Percentiles rank a stretch among this genome's conserved stretches.
These are phyloP conservation scores for Agonum fuliginosum DNA, from an alignment of 2,888 invertebrate species.

Conservation along the genomic window DNA sequence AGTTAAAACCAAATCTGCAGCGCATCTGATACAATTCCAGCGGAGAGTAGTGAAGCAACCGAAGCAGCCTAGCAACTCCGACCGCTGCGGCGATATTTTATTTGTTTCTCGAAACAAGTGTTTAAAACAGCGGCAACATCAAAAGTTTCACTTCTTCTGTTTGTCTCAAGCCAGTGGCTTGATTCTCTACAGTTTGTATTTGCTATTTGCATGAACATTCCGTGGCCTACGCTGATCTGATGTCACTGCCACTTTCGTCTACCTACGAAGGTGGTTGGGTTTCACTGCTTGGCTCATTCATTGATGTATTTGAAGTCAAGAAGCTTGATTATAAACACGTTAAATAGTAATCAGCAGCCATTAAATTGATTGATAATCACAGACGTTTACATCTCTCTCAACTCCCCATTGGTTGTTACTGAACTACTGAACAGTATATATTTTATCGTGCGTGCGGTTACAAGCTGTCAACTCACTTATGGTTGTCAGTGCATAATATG, in stretches of 20 bases:
- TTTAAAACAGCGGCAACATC: slow-evolving; percentile 52
- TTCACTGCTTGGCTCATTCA: slow-evolving; percentile 27
- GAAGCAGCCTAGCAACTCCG: not conserved
- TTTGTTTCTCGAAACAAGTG: slow-evolving; percentile 53
- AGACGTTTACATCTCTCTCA: too few relatives aligned
- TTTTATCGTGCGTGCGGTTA: too few relatives aligned
- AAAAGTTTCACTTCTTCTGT: slow-evolving; percentile 50
- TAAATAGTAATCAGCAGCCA: too few relatives aligned
- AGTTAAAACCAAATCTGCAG: slow-evolving; percentile 45
- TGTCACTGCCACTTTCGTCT: slow-evolving; percentile 51
- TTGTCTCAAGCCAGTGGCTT: slow-evolving; percentile 38
- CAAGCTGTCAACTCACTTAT: too few relatives aligned
- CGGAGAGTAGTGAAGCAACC: slow-evolving; percentile 1
- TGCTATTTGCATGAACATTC: slow-evolving; percentile 52
- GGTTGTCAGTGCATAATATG: too few relatives aligned
- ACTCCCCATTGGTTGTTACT: too few relatives aligned
- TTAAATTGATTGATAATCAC: too few relatives aligned
- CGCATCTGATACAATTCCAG: slow-evolving; percentile 44
- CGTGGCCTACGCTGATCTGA: slow-evolving; percentile 38
- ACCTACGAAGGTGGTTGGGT: not conserved
- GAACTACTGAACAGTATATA: too few relatives aligned
- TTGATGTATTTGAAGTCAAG: slow-evolving; percentile 17
- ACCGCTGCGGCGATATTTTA: slow-evolving; percentile 38
- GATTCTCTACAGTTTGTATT: slow-evolving; percentile 30
- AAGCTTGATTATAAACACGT: not conserved